Conservation (phyloP, 2,113 vertebrate species). For the Brachionichthys hirsutus region DNA sequence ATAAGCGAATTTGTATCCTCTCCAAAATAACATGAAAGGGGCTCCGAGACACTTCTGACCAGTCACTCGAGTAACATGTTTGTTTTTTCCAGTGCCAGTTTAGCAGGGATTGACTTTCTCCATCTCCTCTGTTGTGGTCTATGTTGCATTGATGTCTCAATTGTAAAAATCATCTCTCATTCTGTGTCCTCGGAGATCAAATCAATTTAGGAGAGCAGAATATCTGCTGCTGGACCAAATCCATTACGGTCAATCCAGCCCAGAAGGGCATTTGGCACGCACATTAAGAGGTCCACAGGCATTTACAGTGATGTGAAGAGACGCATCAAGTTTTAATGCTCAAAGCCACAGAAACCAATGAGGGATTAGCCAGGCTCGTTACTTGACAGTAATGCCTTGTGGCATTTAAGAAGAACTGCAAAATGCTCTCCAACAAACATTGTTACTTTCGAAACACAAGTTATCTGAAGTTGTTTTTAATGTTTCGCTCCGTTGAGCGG, state of each 20-base stretch:
- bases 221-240: constrained; percentile 75
- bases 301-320: constrained; percentile 72
- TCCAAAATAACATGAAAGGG: constrained; percentile 13
- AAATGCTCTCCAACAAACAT: constrained; percentile 63
- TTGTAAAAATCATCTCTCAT: constrained; percentile 76
- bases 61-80: constrained; percentile 26
- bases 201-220: constrained; percentile 77
- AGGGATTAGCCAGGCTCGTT: constrained; percentile 72
- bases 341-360: constrained; percentile 79
- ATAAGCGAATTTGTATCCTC: constrained; percentile 8
- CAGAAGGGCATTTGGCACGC: constrained; percentile 73
- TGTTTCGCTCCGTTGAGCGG: constrained; percentile 71
- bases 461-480: constrained; percentile 63
- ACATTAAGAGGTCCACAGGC: constrained; percentile 79
- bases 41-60: constrained; percentile 14
- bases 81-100: constrained; percentile 54
- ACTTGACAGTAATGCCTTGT: constrained; percentile 65
- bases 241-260: constrained; percentile 76
- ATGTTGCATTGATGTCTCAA: constrained; percentile 75
- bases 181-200: constrained; percentile 74
- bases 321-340: constrained; percentile 79
- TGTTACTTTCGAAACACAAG: constrained; percentile 53
- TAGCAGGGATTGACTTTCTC: constrained; percentile 62
- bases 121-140: constrained; percentile 66
- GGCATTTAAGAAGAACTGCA: constrained; percentile 61